Conservation (phyloP, 1,140 invertebrate species). For the Panulirus ornatus region DNA sequence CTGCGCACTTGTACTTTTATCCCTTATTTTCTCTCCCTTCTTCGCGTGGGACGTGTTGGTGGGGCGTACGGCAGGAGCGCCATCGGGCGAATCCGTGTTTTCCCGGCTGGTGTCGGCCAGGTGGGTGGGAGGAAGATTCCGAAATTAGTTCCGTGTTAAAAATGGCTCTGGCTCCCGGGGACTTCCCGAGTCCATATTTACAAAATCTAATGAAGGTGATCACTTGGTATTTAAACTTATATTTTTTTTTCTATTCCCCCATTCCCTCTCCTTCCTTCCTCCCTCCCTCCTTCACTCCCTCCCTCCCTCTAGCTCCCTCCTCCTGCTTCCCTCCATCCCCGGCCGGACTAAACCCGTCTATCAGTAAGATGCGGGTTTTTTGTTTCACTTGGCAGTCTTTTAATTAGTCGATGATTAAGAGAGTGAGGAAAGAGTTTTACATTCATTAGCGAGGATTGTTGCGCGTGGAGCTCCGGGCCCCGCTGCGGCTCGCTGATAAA, state of each 20-base stretch:
- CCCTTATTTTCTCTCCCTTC: not conserved
- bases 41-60: no score
- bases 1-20: not conserved
- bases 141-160: constrained; percentile 34
- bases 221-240: constrained; percentile 47
- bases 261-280: not conserved
- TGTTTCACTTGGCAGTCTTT: constrained; percentile 62
- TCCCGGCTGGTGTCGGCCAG: no score
- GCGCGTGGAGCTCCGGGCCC: constrained; percentile 4
- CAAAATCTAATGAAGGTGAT: constrained; percentile 42
- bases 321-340: constrained; percentile 6
- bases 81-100: no score
- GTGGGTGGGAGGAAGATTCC: not conserved
- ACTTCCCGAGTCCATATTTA: constrained; percentile 25
- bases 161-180: not conserved
- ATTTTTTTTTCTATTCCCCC: not conserved
- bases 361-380: constrained; percentile 71
- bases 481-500: constrained; percentile 14
- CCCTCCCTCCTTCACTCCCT: not conserved
- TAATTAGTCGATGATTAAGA: constrained; percentile 71
- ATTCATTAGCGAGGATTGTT: constrained; percentile 69
- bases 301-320: not conserved
- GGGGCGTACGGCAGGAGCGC: no score
- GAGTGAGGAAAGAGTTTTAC: constrained; percentile 61
- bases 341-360: constrained; percentile 38